Evolutionary conservation across 2,797 vertebrate species (phyloP), one percentile per base, ranked within the genome.

Genomic region (Otus scops): DNA sequence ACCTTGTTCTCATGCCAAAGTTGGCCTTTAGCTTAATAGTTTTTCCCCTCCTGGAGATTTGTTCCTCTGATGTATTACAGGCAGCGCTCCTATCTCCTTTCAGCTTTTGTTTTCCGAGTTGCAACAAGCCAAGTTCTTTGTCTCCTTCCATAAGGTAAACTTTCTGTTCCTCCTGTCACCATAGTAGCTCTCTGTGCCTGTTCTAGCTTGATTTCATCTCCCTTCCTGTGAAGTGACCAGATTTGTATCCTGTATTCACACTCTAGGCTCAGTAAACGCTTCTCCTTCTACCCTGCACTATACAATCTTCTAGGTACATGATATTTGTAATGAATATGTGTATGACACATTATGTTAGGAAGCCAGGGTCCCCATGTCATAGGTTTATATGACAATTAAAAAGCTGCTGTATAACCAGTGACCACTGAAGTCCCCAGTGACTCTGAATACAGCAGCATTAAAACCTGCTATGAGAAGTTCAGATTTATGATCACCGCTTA

Each of bases 101-200:
- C 78, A 89, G 75, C 71, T 87, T 94, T 94, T 94, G 86, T 95
- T 85, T 83, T 83, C 63, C 34, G 60, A 41, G 39, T 15, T 83
- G 32, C 21, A 80, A 7, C 26, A 76, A 85, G 74, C 89, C 47
- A 89, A 85, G 43, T 76, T 82, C 80, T 94, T 93, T 94, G 56
- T 85, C 51, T 89, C 6, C 60, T 89, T n/a, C 59, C 14, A 3
- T 64, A 80, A 89, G 82, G 48, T 64, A 74, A 77, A 85, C 53
- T 85, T 91, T 71, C 60, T 79, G 41, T 65, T 94, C 34, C 32
- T 92, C 39, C 36, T 70, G 32, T 79, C 22, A 2, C 48, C 43
- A 7, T 19, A 76, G 59, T 22, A 76, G 63, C 28, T 87, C 67
- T 79, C 73, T 95, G 60, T 78, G 59, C 48, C 63, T 48, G 4